Evolutionary conservation across 2,888 invertebrate genomes (phyloP).

Genomic region (Eupithecia inturbata): DNA sequence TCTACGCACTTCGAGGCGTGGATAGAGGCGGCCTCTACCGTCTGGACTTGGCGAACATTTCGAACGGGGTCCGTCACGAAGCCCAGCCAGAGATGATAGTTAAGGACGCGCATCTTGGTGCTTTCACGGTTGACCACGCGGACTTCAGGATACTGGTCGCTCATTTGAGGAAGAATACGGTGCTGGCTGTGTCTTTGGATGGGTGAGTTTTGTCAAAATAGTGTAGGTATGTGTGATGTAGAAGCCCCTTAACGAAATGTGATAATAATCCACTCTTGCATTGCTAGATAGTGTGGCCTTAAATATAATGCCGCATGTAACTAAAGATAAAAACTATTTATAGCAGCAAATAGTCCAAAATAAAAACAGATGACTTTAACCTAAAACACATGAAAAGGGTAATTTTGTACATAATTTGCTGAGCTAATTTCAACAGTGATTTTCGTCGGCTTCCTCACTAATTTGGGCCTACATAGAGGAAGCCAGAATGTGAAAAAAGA

Average conservation of each 20-base stretch:
- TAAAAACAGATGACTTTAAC: no score
- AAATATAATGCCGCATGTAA: no score
- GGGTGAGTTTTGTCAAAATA: constrained; percentile 81
- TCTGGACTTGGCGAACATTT: constrained; percentile 90
- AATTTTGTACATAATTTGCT: no score
- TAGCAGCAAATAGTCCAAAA: no score
- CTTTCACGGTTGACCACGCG: constrained; percentile 92
- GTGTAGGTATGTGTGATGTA: not conserved
- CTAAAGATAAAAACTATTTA: no score
- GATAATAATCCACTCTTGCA: no score
- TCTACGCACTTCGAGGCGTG: constrained; percentile 87
- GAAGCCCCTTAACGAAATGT: not conserved
- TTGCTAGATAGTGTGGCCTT: no score
- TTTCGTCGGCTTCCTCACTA: no score
- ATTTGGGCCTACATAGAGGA: no score
- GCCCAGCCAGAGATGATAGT: constrained; percentile 87
- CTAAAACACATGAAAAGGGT: no score
- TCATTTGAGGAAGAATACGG: constrained; percentile 89
- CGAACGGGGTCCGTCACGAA: constrained; percentile 89
- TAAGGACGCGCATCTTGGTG: constrained; percentile 87
- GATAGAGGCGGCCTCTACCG: constrained; percentile 88
- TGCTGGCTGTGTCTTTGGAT: constrained; percentile 91
- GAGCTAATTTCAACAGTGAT: no score
- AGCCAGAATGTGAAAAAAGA: no score
- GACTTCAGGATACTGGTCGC: constrained; percentile 92